Evolutionary conservation across 1,140 invertebrate species (phyloP), one percentile per base, ranked within the genome.

Genomic region (Aphelinus certus): DNA sequence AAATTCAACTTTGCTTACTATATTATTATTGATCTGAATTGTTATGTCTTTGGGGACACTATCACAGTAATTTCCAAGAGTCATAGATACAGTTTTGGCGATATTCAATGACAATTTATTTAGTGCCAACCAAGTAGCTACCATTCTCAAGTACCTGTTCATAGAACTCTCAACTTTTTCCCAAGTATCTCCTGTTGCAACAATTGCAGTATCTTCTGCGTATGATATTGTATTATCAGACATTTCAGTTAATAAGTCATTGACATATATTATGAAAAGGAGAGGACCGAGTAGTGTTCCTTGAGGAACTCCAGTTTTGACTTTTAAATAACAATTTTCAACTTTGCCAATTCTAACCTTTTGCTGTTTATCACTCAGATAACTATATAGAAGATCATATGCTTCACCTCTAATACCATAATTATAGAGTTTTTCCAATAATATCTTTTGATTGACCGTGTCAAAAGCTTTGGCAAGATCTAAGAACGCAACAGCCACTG

Each of bases 221-320:
- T 43, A 61, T 4, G 58, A 61, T 45, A 61, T 10, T 7, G 26
- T 57, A 58, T 58, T 53, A 53, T 53, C 26, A 2, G 63, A 26
- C 63, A 65, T 65, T 4, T 51, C 45, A 51, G 9, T 51, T 66
- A 66, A 10, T 26, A 66, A 47, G 26, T 66, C 49, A 66, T 66
- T 66, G 3, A 53, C 49, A 42, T 66, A 66, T 2, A 66, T 7
- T 53, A 66, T 53, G 55, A 66, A 66, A 4, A 66, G 64, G 51
- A 66, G 55, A 10, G 49, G 64, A 42, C 64, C 48, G 26, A 66
- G 42, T 45, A 66, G 51, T 53, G 64, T 53, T 43, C 64, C 49
- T 66, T 66, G 64, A 48, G 64, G 48, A 5, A 66, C 49, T 53
- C 64, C 64, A 43, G 51, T 66, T 26, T 66, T 66, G 2, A 55